Percentiles rank a stretch among this genome's conserved stretches.
phyloP scores from a whole-genome alignment of 2,888 invertebrate genomes.

The Aradus depressus region DNA sequence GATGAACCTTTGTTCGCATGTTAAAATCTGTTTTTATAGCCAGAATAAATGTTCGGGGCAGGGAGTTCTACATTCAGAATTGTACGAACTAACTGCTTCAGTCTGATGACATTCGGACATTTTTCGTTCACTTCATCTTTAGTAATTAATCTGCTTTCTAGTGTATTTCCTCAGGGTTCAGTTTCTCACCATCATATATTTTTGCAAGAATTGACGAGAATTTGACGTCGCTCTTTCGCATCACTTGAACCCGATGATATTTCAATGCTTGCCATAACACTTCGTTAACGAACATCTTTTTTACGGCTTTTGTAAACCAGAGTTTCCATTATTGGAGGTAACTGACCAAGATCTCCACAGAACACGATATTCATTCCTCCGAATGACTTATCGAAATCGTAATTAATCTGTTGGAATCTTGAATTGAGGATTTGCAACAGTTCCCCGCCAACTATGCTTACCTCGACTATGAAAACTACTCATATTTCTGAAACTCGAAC shows the following conservation, averaged over 20 bases:
- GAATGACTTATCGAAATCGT: conserved; percentile 33
- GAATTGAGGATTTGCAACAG: conserved; percentile 32
- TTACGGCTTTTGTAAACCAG: conserved; percentile 32
- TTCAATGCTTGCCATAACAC: neutral
- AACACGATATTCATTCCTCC: conserved; percentile 35
- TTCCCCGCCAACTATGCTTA: conserved; percentile 35
- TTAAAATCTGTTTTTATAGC: too few relatives aligned
- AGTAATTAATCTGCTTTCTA: conserved; percentile 11
- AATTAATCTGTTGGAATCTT: conserved; percentile 35
- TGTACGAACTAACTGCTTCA: conserved; percentile 1
- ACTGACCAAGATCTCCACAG: conserved; percentile 35
- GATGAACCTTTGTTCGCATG: too few relatives aligned
- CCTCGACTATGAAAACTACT: conserved; percentile 35
- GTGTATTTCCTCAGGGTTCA: conserved; percentile 1
- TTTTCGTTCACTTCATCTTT: conserved; percentile 9
- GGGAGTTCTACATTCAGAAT: conserved; percentile 2
- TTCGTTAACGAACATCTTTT: conserved; percentile 20
- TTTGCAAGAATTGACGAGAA: conserved; percentile 34
- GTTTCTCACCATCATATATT: conserved; percentile 17
- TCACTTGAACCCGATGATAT: conserved; percentile 31
- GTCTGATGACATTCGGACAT: conserved; percentile 5
- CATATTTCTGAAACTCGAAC: conserved; percentile 30
- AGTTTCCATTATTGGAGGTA: conserved; percentile 34
- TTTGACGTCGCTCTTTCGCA: conserved; percentile 34
- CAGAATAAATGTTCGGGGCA: conserved; percentile 9